Evolutionary conservation across 1,140 invertebrate species (phyloP).

Genomic region (Melipona quadrifasciata): DNA sequence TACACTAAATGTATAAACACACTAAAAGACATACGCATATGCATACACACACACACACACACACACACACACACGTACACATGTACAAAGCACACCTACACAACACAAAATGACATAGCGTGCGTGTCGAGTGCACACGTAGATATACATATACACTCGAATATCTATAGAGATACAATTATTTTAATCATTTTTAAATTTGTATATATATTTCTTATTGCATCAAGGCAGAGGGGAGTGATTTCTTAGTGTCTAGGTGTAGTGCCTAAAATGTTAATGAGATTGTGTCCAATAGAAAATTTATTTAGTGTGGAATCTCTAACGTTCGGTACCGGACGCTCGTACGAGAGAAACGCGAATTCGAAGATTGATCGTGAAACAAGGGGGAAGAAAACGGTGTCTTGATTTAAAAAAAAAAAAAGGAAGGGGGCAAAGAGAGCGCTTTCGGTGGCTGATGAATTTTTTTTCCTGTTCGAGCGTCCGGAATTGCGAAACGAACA

Average conservation of each 20-base stretch:
- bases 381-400: too few relatives aligned
- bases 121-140: background rate
- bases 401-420: background rate
- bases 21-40: background rate
- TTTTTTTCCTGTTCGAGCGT: background rate
- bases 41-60: too few relatives aligned
- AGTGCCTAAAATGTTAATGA: constrained; percentile 73
- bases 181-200: constrained; percentile 61
- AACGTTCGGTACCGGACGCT: constrained; percentile 10
- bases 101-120: background rate
- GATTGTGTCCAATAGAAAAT: constrained; percentile 64
- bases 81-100: constrained; percentile 1
- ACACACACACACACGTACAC: too few relatives aligned
- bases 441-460: background rate
- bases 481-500: background rate
- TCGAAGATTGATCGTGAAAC: background rate
- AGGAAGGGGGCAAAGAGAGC: too few relatives aligned
- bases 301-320: constrained; percentile 61
- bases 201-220: constrained; percentile 71
- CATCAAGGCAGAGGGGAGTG: constrained; percentile 51
- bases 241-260: constrained; percentile 74
- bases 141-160: background rate
- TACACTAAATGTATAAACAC: background rate
- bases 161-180: constrained; percentile 45
- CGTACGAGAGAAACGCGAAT: background rate